A percentile compares a stretch with the other conserved stretches of the same genome.
Conservation (phyloP, 2,797 vertebrate species). For the Urocyon cinereoargenteus region DNA sequence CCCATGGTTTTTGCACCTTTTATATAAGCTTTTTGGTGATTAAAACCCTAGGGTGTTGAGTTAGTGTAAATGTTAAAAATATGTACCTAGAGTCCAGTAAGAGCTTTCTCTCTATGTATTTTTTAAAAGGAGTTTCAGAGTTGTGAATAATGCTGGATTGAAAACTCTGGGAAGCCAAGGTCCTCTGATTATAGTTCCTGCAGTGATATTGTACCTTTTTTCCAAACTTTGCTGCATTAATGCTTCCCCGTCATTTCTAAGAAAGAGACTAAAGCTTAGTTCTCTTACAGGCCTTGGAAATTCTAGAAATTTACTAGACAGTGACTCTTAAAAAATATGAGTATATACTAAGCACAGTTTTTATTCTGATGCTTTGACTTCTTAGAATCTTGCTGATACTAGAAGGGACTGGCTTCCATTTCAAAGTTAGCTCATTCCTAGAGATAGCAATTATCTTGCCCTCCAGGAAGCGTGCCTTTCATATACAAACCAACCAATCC, state of each 20-base stretch:
- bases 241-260: not conserved
- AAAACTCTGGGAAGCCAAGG: slow-evolving; percentile 35
- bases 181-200: slow-evolving; percentile 7
- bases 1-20: slow-evolving; percentile 64
- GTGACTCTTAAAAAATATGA: not conserved
- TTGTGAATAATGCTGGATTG: slow-evolving; percentile 40
- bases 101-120: slow-evolving; percentile 38
- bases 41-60: slow-evolving; percentile 71
- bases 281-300: not conserved
- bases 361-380: slow-evolving; percentile 5
- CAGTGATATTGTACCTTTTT: not conserved
- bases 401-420: not conserved
- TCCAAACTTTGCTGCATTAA: not conserved
- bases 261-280: not conserved
- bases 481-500: not conserved
- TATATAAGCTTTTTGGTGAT: slow-evolving; percentile 72
- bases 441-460: not conserved
- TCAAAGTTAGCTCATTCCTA: not conserved
- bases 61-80: slow-evolving; percentile 72
- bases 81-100: slow-evolving; percentile 49
- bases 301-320: not conserved
- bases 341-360: not conserved
- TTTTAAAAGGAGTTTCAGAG: not conserved
- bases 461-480: not conserved
- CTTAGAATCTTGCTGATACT: not conserved